These are phyloP conservation scores for Distichodus sexfasciatus DNA, from an alignment of 2,797 vertebrate genomes.

Conservation along the genomic window DNA sequence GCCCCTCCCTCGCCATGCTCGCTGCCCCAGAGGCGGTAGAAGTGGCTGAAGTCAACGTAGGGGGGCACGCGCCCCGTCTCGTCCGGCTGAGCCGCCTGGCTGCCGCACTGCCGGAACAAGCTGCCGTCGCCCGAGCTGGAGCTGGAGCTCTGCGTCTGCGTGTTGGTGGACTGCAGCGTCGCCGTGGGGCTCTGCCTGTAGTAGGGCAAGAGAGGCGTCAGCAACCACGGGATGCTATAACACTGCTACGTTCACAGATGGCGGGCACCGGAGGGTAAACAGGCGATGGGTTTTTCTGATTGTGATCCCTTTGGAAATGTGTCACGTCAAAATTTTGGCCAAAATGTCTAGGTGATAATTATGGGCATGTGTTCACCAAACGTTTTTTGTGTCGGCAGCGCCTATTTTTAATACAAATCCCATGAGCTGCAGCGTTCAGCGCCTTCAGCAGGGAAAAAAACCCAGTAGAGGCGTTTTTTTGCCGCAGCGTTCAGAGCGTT, in stretches of 20 bases:
- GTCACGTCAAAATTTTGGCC: no score
- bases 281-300: constrained; percentile 33
- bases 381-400: no score
- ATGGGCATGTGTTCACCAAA: no score
- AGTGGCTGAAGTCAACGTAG: constrained; percentile 95
- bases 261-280: constrained; percentile 38
- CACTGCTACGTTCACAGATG: constrained; percentile 42
- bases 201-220: no score
- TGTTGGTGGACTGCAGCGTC: constrained; percentile 94
- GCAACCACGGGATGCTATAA: no score
- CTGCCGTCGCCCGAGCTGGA: constrained; percentile 90
- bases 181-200: constrained; percentile 94
- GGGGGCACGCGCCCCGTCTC: constrained; percentile 93
- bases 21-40: constrained; percentile 90
- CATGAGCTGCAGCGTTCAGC: no score
- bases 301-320: no score
- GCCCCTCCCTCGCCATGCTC: constrained; percentile 83
- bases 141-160: constrained; percentile 97
- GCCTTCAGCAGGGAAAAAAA: no score
- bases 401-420: no score
- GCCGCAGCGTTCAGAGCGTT: no score
- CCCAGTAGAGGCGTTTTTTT: no score
- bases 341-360: no score
- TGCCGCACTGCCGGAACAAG: constrained; percentile 86
- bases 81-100: constrained; percentile 88